phyloP scores from a whole-genome alignment of 1,140 invertebrate genomes.

The Meloidogyne chitwoodi region DNA sequence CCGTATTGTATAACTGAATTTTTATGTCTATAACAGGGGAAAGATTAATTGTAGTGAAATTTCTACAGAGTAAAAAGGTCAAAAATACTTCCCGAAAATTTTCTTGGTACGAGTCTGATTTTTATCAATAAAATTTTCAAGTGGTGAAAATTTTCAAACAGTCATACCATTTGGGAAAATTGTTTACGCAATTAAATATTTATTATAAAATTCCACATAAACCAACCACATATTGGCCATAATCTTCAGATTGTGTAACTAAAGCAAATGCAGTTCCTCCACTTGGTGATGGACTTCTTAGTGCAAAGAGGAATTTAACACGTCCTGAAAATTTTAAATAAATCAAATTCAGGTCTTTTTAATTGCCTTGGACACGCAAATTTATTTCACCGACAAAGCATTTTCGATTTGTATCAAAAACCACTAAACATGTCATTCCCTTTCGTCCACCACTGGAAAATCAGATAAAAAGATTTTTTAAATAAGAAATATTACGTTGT shows the following conservation, averaged over 20 bases:
- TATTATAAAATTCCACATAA: background rate
- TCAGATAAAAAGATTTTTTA: background rate
- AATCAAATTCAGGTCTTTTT: background rate
- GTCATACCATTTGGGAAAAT: too few species aligned
- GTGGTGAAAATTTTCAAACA: too few species aligned
- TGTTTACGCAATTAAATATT: too few species aligned
- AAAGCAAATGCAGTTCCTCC: conserved; percentile 54
- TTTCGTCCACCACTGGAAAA: conserved; percentile 51
- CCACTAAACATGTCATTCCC: conserved; percentile 45
- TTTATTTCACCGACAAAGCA: conserved; percentile 57
- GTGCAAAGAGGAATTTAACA: conserved; percentile 54
- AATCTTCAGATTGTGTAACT: conserved; percentile 51
- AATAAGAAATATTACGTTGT: conserved; percentile 41
- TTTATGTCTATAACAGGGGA: too few species aligned
- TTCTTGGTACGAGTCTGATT: too few species aligned
- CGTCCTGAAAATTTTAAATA: conserved; percentile 34
- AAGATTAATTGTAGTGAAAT: too few species aligned
- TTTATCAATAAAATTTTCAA: too few species aligned
- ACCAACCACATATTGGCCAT: conserved; percentile 47
- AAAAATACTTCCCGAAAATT: too few species aligned
- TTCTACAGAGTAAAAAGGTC: too few species aligned
- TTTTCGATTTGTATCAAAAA: conserved; percentile 52
- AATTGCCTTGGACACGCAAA: conserved; percentile 47
- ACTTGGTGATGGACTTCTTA: conserved; percentile 40
- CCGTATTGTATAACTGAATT: too few species aligned